phyloP scores from a whole-genome alignment of 2,888 invertebrate genomes.

The Calliphora vomitoria region DNA sequence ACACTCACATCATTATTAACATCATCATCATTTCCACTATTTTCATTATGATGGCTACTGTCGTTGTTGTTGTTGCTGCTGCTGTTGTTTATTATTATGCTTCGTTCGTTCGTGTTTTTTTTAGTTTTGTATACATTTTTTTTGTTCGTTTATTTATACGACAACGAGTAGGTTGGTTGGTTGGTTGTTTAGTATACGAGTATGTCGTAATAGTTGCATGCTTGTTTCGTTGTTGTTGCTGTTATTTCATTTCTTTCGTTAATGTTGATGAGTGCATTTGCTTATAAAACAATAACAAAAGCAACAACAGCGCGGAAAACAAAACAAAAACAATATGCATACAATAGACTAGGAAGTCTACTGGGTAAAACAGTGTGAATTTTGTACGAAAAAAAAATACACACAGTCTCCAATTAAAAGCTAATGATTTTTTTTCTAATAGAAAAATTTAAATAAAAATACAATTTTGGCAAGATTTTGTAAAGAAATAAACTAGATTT shows the following conservation, averaged over 20 bases:
- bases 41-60: conserved; percentile 28
- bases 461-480: background rate
- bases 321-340: conserved; percentile 35
- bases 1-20: conserved; percentile 17
- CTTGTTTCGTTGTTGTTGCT: conserved; percentile 34
- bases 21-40: conserved; percentile 45
- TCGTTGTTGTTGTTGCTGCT: conserved; percentile 6
- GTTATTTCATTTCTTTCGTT: conserved; percentile 14
- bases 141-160: conserved; percentile 8
- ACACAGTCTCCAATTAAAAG: background rate
- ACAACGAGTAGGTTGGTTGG: conserved; percentile 13
- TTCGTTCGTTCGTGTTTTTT: conserved; percentile 40
- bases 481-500: background rate
- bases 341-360: conserved; percentile 70
- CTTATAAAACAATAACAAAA: conserved; percentile 37
- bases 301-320: background rate
- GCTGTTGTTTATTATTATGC: conserved; percentile 4
- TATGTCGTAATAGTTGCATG: conserved; percentile 66
- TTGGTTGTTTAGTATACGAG: conserved; percentile 17
- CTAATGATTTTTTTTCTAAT: background rate
- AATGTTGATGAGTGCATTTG: conserved; percentile 56
- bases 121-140: background rate
- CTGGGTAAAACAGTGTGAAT: conserved; percentile 60
- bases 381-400: conserved; percentile 1
- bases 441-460: background rate